Base-by-base conservation (phyloP, 1,140 invertebrate species). In the Rhagoletis zephyria region DNA sequence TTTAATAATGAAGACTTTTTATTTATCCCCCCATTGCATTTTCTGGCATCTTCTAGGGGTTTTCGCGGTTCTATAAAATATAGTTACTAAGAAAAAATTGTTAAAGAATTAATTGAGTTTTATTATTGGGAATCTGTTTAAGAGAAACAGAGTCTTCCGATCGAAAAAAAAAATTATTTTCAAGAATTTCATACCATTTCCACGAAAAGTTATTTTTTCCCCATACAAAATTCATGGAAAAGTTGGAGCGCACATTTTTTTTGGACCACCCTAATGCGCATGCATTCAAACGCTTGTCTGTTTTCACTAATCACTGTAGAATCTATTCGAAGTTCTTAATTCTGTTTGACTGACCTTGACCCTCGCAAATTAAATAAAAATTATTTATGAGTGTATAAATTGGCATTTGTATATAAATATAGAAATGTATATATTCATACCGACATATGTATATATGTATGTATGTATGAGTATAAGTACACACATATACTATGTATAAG, bases 311-410 rank as follows among this genome's bases (percentile, higher is more conserved):
- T 81, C 48, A 81, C 56, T 3, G 51, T 14, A 12, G 2, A 5
- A 45, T 70, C 67, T 74, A 19, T 56, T 81, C 74, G 51, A 81
- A 81, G 48, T 81, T 81, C 74, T 81, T 10, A 59, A 81, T 56
- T 81, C 56, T 56, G 48, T 51, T 81, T 81, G 45, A 51, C 74
- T 81, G 74, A 81, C 74, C 74, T 81, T 81, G 74, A 81, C 74
- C 74, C 74, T 56, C 16, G 16, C n/a, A n/a, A 81, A 56, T 74
- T n/a, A 56, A 81, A 74, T 48, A 48, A 74, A 51, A 56, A 12
- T 81, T 56, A 81, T 81, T 56, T 56, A 19, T 48, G 51, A 81
- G 48, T 59, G 51, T 81, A 19, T 4, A 67, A 7, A 67, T 63
- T 2, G 61, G 5, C 30, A 30, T 67, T 16, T 67, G 30, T n/a